Percentiles rank a stretch among this genome's conserved stretches.
Evolutionary conservation across 2,797 vertebrate genomes (phyloP).

Genomic region (Enteromius trimaculatus): DNA sequence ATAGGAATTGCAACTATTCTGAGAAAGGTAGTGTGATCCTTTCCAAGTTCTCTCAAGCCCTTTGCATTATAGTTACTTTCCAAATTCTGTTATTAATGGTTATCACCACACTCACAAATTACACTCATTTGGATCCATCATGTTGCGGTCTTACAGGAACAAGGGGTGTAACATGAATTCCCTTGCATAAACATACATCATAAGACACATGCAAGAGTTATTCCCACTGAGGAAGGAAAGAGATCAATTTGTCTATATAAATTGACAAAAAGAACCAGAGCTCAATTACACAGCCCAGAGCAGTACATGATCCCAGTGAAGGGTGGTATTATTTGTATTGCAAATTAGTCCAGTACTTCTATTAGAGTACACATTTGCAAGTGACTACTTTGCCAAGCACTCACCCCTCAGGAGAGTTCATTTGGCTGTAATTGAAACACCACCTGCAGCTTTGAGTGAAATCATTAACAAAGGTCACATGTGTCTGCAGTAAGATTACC

Average conservation of each 20-base stretch:
- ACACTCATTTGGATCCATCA: neutral
- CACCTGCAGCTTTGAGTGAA: slow-evolving; percentile 74
- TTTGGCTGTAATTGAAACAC: slow-evolving; percentile 66
- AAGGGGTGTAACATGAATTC: neutral
- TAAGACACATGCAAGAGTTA: neutral
- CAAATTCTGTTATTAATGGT: neutral
- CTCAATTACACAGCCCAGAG: slow-evolving; percentile 46
- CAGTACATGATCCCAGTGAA: slow-evolving; percentile 32
- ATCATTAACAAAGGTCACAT: slow-evolving; percentile 77
- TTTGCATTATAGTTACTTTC: neutral
- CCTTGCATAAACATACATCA: slow-evolving; percentile 30
- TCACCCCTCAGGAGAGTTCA: slow-evolving; percentile 61
- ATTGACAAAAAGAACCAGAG: slow-evolving; percentile 22
- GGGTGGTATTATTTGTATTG: slow-evolving; percentile 48
- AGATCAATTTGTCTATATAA: slow-evolving; percentile 40
- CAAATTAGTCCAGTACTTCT: slow-evolving; percentile 43
- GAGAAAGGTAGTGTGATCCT: neutral
- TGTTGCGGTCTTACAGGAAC: neutral
- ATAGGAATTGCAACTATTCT: neutral
- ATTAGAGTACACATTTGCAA: slow-evolving; percentile 23
- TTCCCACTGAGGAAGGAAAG: slow-evolving; percentile 19
- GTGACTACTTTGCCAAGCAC: slow-evolving; percentile 6
- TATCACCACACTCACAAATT: neutral
- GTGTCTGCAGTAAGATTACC: slow-evolving; percentile 75
- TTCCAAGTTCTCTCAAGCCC: neutral